Evolutionary conservation across 2,113 vertebrate species (phyloP).

Genomic region (Epinephelus lanceolatus): DNA sequence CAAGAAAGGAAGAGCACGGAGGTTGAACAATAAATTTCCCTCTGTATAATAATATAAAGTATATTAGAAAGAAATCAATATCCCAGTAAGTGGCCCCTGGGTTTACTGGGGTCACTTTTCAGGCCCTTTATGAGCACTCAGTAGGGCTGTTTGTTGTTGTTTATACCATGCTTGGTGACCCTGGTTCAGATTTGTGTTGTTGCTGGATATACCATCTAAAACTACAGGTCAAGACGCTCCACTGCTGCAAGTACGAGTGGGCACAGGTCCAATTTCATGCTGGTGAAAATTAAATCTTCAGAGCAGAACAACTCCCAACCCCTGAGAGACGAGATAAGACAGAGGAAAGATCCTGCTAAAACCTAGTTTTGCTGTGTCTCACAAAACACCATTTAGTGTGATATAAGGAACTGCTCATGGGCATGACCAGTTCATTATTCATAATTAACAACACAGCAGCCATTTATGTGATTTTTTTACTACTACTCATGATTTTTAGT

Average conservation of each 20-base stretch:
- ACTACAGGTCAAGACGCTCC: slow-evolving; percentile 28
- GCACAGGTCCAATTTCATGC: slow-evolving; percentile 51
- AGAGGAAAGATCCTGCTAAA: slow-evolving; percentile 21
- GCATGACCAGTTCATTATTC: slow-evolving; percentile 52
- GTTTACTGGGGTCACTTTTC: slow-evolving; percentile 38
- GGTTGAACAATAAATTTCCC: not conserved
- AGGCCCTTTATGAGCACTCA: not conserved
- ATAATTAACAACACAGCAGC: slow-evolving; percentile 55
- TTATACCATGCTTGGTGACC: not conserved
- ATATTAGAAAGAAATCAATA: slow-evolving; percentile 38
- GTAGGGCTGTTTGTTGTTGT: not conserved
- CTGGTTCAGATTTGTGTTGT: slow-evolving; percentile 11
- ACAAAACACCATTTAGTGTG: slow-evolving; percentile 25
- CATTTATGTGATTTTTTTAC: slow-evolving; percentile 36
- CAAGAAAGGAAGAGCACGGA: not conserved
- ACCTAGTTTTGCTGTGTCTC: slow-evolving; percentile 16
- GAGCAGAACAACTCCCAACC: slow-evolving; percentile 41
- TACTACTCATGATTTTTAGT: not conserved
- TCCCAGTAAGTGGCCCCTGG: slow-evolving; percentile 4
- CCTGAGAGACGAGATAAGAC: slow-evolving; percentile 36
- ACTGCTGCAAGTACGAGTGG: not conserved
- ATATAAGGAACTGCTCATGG: slow-evolving; percentile 33
- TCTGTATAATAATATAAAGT: slow-evolving; percentile 22
- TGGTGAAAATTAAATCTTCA: slow-evolving; percentile 55
- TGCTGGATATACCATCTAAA: slow-evolving; percentile 6